Evolutionary conservation across 30 jellyfish, hydroid and myxozoan genomes (phyloP), one percentile per base, ranked within the genome.

Genomic region (Phacellophora camtschatica): DNA sequence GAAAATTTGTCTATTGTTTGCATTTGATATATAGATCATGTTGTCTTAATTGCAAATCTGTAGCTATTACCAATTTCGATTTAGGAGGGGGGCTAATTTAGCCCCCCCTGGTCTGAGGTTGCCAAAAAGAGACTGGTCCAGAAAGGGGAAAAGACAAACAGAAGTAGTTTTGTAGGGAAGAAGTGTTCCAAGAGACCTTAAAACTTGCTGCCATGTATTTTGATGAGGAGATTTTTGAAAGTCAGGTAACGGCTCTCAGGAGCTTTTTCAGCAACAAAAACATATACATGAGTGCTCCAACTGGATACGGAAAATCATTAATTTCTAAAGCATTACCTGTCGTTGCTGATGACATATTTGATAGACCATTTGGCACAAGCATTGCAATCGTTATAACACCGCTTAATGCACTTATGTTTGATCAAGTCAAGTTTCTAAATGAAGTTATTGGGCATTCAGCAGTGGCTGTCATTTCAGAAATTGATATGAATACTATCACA

Each of bases 271-370:
- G 34, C 29, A 20, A 34, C n/a, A 25, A 62, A 62, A 23, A 62
- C 77, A 62, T 62, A 7, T 62, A 62, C 54, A 20, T 62, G n/a
- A 62, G 77, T 62, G 77, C 77, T 1, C 77, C 77, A 62, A 62
- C 77, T 31, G 77, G 77, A 18, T 62, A 62, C 53, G 54, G 69
- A 54, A 54, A 62, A 34, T 62, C 77, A 4, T 1, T 62, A 2
- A 62, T 62, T 31, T 62, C 24, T 28, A 57, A 62, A 62, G 29
- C 66, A 27, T 15, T 62, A 25, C 77, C 77, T 13, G 16, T 62
- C 29, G 8, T 62, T 1, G 77, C 77, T 27, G 77, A 62, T 62
- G 18, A 62, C 30, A 20, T 16, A 25, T 27, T 2, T 5, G 27
- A 27, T 0, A 62, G 54, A 27, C 16, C 16, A 4, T 1, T 7